Conservation (phyloP, 2,888 invertebrate species). For the Lepidocyrtoides sp. region DNA sequence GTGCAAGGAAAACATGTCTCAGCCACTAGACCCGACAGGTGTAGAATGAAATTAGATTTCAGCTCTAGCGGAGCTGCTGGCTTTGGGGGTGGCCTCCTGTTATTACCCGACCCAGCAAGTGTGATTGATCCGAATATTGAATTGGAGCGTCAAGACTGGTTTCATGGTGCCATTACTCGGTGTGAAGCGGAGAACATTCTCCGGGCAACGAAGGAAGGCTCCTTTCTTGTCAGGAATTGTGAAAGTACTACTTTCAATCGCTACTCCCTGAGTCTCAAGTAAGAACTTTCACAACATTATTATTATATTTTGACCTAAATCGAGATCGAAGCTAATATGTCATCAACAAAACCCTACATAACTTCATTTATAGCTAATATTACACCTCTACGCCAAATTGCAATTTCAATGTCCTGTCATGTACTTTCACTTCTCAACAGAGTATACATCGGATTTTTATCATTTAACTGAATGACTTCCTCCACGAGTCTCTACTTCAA, state of each 20-base stretch:
- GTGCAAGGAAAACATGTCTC: constrained; percentile 26
- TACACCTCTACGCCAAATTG: no score
- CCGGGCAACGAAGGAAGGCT: constrained; percentile 94
- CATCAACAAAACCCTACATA: no score
- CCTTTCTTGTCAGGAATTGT: constrained; percentile 97
- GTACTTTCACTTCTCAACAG: no score
- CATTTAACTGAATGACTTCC: no score
- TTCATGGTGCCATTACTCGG: constrained; percentile 97
- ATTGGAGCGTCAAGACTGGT: constrained; percentile 90
- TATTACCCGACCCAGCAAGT: constrained; percentile 65
- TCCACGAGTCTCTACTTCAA: no score
- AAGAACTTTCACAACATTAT: constrained; percentile 87
- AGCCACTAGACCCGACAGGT: constrained; percentile 80
- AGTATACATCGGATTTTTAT: no score
- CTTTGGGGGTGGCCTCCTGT: constrained; percentile 50
- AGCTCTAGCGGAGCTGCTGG: constrained; percentile 30
- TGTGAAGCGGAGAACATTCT: constrained; percentile 96
- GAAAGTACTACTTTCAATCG: constrained; percentile 96
- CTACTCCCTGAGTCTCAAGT: constrained; percentile 98
- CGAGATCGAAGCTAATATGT: no score
- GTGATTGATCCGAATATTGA: constrained; percentile 82
- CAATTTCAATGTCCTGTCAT: no score
- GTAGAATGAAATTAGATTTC: constrained; percentile 84
- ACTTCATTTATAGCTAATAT: no score
- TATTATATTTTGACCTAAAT: neutral